A percentile compares a stretch with the other conserved stretches of the same genome.
Evolutionary conservation across 2,888 invertebrate genomes (phyloP).

Genomic region (Endomychus coccineus): DNA sequence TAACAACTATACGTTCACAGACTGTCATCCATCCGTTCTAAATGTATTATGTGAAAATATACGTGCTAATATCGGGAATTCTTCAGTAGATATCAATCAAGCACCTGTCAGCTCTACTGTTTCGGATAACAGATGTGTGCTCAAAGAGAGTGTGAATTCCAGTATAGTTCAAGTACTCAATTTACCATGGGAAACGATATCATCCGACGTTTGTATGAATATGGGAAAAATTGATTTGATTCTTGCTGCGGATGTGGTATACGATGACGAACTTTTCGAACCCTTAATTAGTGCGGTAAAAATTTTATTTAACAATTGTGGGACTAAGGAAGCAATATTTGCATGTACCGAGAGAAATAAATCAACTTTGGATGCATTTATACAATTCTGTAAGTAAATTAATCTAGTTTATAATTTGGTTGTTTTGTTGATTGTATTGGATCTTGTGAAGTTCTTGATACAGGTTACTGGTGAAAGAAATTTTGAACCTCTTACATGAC

Average conservation of each 20-base stretch:
- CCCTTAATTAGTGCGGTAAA: constrained; percentile 45
- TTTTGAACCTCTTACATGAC: too few relatives aligned
- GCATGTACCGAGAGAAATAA: constrained; percentile 60
- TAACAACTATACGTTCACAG: constrained; percentile 54
- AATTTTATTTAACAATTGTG: constrained; percentile 36
- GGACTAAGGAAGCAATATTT: constrained; percentile 43
- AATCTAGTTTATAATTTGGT: too few relatives aligned
- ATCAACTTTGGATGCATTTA: constrained; percentile 54
- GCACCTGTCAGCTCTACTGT: too few relatives aligned
- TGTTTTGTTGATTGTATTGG: neutral
- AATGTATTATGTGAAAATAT: constrained; percentile 57
- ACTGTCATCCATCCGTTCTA: constrained; percentile 62
- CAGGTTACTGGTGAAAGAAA: too few relatives aligned
- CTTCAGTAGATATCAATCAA: too few relatives aligned
- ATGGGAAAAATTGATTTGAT: constrained; percentile 43
- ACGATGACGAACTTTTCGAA: constrained; percentile 50
- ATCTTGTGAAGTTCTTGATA: too few relatives aligned
- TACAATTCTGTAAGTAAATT: constrained; percentile 37
- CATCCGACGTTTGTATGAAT: constrained; percentile 30
- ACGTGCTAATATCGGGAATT: constrained; percentile 53
- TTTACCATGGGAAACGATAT: constrained; percentile 49
- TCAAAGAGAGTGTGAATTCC: constrained; percentile 9
- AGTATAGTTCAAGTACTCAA: constrained; percentile 33
- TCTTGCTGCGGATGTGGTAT: constrained; percentile 55
- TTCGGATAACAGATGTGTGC: too few relatives aligned